Conservation (phyloP, 2,797 vertebrate genomes). For the Mus minutoides region DNA sequence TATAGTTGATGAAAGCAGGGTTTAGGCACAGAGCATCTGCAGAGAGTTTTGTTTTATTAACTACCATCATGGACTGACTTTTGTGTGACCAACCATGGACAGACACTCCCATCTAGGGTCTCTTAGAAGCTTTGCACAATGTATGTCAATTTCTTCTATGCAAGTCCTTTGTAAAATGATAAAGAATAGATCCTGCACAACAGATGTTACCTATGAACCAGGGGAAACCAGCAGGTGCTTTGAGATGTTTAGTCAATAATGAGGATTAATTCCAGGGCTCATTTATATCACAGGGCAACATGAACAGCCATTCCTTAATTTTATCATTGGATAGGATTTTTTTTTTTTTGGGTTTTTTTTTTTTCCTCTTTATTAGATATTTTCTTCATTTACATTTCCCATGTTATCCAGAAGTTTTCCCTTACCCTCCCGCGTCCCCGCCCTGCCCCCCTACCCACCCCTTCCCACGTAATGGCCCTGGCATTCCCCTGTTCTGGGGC, state of each 20-base stretch:
- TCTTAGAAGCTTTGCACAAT: background rate
- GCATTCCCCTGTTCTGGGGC: too few relatives aligned
- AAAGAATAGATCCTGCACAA: background rate
- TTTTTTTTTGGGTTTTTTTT: too few relatives aligned
- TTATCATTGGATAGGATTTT: background rate
- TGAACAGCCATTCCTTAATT: slow-evolving; percentile 43
- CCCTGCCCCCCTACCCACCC: too few relatives aligned
- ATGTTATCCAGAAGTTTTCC: too few relatives aligned
- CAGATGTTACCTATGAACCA: background rate
- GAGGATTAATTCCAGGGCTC: slow-evolving; percentile 41
- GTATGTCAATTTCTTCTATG: background rate
- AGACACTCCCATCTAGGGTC: background rate
- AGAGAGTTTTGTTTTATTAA: background rate
- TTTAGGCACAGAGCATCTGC: background rate
- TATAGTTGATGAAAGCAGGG: background rate
- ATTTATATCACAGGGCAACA: background rate
- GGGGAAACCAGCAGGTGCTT: slow-evolving; percentile 4
- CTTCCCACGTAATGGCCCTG: too few relatives aligned
- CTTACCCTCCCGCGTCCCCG: too few relatives aligned
- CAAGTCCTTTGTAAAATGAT: background rate
- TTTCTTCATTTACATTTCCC: too few relatives aligned
- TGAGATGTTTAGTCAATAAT: slow-evolving; percentile 38
- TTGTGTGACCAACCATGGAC: background rate
- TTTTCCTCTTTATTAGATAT: too few relatives aligned
- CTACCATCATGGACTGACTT: background rate